Percentiles rank a stretch among this genome's conserved stretches.
These are phyloP conservation scores for Drosophila sp. DNA, from an alignment of 1,140 invertebrate genomes.

Conservation along the genomic window DNA sequence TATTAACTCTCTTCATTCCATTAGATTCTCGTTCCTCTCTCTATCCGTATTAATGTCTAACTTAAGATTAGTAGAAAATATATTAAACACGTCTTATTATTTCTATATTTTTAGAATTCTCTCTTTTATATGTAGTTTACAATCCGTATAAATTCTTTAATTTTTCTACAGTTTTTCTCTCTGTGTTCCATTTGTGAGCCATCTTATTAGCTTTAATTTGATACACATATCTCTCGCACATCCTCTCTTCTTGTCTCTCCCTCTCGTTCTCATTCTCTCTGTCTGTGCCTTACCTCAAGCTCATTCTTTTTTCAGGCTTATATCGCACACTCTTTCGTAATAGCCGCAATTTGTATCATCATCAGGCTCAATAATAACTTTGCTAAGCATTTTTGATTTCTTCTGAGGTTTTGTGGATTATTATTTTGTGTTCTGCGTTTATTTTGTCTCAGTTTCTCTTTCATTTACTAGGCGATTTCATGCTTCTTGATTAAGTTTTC, in stretches of 20 bases:
- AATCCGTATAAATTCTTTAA: not conserved
- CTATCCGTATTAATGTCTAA: too few species aligned
- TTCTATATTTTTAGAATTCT: too few species aligned
- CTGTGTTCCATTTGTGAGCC: constrained; percentile 4
- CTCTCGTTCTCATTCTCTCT: constrained; percentile 8
- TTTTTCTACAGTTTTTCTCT: constrained; percentile 1
- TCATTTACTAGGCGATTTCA: constrained; percentile 69
- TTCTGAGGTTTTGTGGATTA: constrained; percentile 36
- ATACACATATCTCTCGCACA: constrained; percentile 20
- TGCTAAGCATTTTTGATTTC: constrained; percentile 76
- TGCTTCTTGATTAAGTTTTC: constrained; percentile 72
- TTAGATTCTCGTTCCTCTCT: too few species aligned
- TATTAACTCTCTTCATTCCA: too few species aligned
- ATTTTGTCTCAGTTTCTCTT: constrained; percentile 53
- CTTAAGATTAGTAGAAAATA: too few species aligned
- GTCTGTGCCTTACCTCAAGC: not conserved
- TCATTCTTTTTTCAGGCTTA: constrained; percentile 25
- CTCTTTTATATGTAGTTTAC: not conserved
- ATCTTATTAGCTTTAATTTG: constrained; percentile 9
- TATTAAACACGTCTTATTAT: too few species aligned
- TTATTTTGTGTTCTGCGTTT: constrained; percentile 4
- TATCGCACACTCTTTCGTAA: constrained; percentile 38
- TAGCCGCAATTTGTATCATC: constrained; percentile 78
- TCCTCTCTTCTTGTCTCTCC: not conserved
- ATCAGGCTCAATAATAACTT: constrained; percentile 68